A percentile compares a stretch with the other conserved stretches of the same genome.
These are phyloP conservation scores for Stegostoma tigrinum DNA, from an alignment of 2,113 vertebrate species.

Conservation along the genomic window DNA sequence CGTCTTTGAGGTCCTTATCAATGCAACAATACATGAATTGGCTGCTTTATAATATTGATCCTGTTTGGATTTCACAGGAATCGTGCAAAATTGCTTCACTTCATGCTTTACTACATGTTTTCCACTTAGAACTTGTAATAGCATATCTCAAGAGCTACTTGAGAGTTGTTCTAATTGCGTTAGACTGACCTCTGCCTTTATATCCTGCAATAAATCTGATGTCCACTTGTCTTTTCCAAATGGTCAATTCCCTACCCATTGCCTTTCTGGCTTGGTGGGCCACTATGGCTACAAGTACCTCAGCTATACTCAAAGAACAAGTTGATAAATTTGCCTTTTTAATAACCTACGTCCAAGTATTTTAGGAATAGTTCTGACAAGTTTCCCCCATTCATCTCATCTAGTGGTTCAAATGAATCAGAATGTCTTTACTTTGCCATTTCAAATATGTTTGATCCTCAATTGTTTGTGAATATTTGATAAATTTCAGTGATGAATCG, in stretches of 20 bases:
- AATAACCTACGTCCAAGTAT: not conserved
- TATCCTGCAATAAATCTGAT: not conserved
- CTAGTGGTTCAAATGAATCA: conserved; percentile 7
- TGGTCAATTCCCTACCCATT: not conserved
- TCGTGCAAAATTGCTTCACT: not conserved
- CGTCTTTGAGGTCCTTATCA: not conserved
- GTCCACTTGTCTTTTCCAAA: not conserved
- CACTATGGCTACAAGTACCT: not conserved
- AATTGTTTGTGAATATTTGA: not conserved
- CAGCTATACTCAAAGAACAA: not conserved
- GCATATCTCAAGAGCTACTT: not conserved
- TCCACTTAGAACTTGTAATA: not conserved
- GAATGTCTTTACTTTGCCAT: not conserved
- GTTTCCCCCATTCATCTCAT: not conserved
- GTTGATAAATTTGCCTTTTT: not conserved
- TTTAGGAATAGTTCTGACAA: not conserved
- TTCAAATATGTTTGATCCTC: not conserved
- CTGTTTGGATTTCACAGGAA: not conserved
- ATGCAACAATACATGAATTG: not conserved
- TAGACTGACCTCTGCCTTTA: not conserved
- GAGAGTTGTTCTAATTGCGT: not conserved
- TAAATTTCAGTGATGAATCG: not conserved
- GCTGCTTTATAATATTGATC: not conserved
- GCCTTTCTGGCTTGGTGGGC: not conserved
- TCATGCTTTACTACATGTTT: not conserved